Evolutionary conservation across 2,888 invertebrate genomes (phyloP).

Genomic region (Pyralis farinalis): DNA sequence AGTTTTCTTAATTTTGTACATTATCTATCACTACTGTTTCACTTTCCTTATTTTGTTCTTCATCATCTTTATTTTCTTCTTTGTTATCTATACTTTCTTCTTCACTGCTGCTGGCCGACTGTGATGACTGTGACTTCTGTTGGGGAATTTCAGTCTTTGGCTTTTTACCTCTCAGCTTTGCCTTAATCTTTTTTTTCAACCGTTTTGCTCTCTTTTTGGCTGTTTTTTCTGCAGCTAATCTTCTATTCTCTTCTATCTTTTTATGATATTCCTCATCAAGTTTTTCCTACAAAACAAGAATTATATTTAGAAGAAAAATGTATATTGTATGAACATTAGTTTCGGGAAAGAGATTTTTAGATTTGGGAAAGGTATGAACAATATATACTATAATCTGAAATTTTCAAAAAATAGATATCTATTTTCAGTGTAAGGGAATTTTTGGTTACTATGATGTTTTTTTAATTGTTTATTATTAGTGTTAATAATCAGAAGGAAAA

Average conservation of each 20-base stretch:
- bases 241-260: slow-evolving; percentile 89
- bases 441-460: no score
- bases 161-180: slow-evolving; percentile 62
- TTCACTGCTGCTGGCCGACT: slow-evolving; percentile 41
- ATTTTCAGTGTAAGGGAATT: no score
- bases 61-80: slow-evolving; percentile 10
- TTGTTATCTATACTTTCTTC: slow-evolving; percentile 29
- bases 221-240: slow-evolving; percentile 88
- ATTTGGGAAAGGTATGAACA: no score
- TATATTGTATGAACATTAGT: no score
- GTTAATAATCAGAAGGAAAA: no score
- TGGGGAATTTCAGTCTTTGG: slow-evolving; percentile 42
- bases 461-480: no score
- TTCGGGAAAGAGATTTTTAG: no score
- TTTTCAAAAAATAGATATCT: no score
- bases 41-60: no score
- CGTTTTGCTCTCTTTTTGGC: slow-evolving; percentile 96
- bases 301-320: no score
- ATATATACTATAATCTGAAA: no score
- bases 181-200: slow-evolving; percentile 85
- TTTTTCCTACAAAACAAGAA: slow-evolving; percentile 88
- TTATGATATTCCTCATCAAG: slow-evolving; percentile 90
- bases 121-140: slow-evolving; percentile 41
- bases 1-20: neutral
- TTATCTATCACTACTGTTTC: neutral